These are phyloP conservation scores for Ardeotis arabs DNA, from an alignment of 2,113 vertebrate genomes.

Conservation along the genomic window DNA sequence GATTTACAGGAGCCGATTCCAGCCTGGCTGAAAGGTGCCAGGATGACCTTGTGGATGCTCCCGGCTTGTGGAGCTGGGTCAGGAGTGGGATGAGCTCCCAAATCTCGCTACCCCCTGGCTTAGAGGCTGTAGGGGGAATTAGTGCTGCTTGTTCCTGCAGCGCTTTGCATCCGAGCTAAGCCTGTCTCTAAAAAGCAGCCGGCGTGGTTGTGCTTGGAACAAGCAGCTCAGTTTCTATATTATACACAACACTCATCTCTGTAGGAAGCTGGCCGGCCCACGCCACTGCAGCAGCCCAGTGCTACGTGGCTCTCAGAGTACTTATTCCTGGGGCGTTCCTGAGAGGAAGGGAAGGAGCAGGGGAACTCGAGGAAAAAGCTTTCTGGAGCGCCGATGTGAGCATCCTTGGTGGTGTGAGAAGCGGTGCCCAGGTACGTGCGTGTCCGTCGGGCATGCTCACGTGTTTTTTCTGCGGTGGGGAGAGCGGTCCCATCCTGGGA, in stretches of 20 bases:
- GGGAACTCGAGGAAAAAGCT: neutral
- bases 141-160: neutral
- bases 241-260: neutral
- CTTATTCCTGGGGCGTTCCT: neutral
- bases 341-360: neutral
- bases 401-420: neutral
- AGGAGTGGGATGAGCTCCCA: neutral
- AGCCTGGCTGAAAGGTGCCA: neutral
- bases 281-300: conserved; percentile 11
- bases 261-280: conserved; percentile 42
- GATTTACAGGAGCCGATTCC: neutral
- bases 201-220: conserved; percentile 36
- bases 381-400: fast-evolving
- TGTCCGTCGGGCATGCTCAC: fast-evolving
- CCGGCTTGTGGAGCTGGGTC: neutral
- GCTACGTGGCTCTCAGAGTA: neutral
- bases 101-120: neutral
- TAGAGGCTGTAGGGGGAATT: neutral
- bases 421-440: fast-evolving
- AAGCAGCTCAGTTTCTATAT: conserved; percentile 37
- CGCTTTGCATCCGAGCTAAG: neutral
- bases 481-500: neutral
- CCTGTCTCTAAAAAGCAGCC: conserved; percentile 56
- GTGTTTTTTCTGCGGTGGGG: fast-evolving
- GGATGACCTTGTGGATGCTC: neutral